Base-by-base conservation (phyloP, 2,113 vertebrate species). In the Chiloscyllium plagiosum region DNA sequence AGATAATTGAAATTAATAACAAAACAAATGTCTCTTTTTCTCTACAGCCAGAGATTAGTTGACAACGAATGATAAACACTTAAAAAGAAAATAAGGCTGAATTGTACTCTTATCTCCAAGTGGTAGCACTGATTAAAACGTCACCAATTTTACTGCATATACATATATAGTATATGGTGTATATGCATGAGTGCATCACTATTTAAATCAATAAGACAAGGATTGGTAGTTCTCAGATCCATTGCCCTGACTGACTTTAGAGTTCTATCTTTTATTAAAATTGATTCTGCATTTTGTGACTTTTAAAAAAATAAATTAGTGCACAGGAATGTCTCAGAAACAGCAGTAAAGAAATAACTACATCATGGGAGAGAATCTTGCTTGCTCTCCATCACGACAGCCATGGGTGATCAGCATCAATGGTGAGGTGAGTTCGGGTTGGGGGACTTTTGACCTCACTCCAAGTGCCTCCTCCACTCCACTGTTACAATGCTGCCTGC, bases 1-100 rank as follows among this genome's bases (percentile, higher is more conserved):
- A 96, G 96, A 96, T 96, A 96, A 96, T 96, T 96, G 96, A 96
- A 96, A 95, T 3, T 94, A 96, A 69, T 72, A 95, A 96, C 94
- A 95, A 95, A 95, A 80, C 86, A 96, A 96, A 96, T 68, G 96
- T 78, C 0, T 96, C 96, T 78, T 50, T 85, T 95, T 72, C 47
- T 96, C 80, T 66, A 61, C 95, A 96, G 95, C 90, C 95, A 70
- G 24, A 95, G 95, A 29, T 70, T 2, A 26, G 5, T 96, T 95
- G 95, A 96, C 29, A 68, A 29, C 56, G 96, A 95, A 96, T 80
- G 96, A 85, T 3, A 96, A 96, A 96, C 17, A 89, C 72, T 2
- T 56, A 22, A 50, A 52, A 69, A 95, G 68, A 95, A 72, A 47
- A 24, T 72, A 47, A 47, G 24, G 68, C 29, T 50, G 66, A 72